Base-by-base conservation (phyloP, 2,113 vertebrate genomes). In the Elephas maximus region DNA sequence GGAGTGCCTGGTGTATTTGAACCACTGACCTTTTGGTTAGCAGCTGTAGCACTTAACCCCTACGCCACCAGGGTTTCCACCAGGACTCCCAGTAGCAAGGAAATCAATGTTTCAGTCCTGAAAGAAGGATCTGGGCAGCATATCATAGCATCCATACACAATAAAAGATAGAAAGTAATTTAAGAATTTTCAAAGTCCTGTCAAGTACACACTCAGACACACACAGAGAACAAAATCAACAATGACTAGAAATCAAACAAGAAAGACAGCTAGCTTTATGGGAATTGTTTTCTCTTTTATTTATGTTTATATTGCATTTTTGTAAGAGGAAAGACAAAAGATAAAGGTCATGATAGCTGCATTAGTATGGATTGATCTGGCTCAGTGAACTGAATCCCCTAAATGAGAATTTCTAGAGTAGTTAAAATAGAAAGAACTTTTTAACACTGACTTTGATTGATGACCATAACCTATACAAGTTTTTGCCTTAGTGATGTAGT, bases 261-360 rank as follows among this genome's bases (percentile, higher is more conserved):
- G 91, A 97, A 94, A 79, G 97, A 97, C 97, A 98, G 94, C 94
- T 97, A 93, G 87, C 44, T 96, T 98, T 96, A 95, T 96, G 82
- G 67, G 95, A 97, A 97, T 63, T 97, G 79, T 45, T 96, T 98
- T 97, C 79, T 96, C 44, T 97, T 98, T 97, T 97, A 98, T 95
- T 53, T 98, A 95, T 98, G 96, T 98, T 98, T 98, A 94, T 89
- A 88, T 88, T 98, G 88, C 77, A 96, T 98, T 98, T 98, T 96
- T 94, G 28, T 96, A 97, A 94, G 71, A 98, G 88, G 86, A 98
- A 98, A 98, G 98, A 53, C 6, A 95, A 97, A 98, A 98, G 82
- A 87, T 98, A 98, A 97, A 98, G 96, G 96, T 98, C 97, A 96
- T 95, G 96, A 97, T 97, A 95, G 96, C 74, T 91, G 62, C 77